A percentile compares a stretch with the other conserved stretches of the same genome.
phyloP scores from a whole-genome alignment of 2,888 invertebrate species.

The Cryptocephalus primarius region DNA sequence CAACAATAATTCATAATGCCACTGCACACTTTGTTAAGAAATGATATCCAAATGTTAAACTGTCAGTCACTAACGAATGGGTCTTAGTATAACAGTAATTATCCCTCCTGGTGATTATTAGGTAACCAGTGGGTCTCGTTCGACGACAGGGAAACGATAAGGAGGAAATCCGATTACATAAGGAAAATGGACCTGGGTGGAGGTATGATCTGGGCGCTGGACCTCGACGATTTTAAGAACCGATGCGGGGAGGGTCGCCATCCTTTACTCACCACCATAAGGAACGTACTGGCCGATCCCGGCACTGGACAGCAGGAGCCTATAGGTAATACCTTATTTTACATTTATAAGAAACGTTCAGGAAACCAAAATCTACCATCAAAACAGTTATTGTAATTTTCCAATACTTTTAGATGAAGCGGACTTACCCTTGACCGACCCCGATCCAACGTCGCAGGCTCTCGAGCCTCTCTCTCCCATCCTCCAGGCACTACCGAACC shows the following conservation, averaged over 20 bases:
- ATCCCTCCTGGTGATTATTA: too few species aligned
- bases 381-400: too few species aligned
- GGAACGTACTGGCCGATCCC: constrained; percentile 52
- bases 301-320: constrained; percentile 24
- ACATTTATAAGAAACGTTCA: neutral
- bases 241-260: constrained; percentile 71
- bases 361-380: neutral
- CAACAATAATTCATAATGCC: too few species aligned
- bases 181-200: constrained; percentile 69
- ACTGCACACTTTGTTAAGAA: too few species aligned
- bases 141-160: constrained; percentile 72
- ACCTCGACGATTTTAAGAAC: constrained; percentile 77
- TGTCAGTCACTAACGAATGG: too few species aligned
- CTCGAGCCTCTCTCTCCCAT: constrained; percentile 4
- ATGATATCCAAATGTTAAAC: too few species aligned
- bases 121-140: constrained; percentile 77
- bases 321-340: constrained; percentile 9
- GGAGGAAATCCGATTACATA: constrained; percentile 68
- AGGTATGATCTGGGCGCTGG: constrained; percentile 86
- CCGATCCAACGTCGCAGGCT: neutral
- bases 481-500: neutral
- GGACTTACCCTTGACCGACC: constrained; percentile 1
- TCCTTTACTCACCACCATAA: constrained; percentile 69
- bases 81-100: too few species aligned
- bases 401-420: constrained; percentile 4